Base-by-base conservation (phyloP, 2,113 vertebrate genomes). In the Helogale parvula region DNA sequence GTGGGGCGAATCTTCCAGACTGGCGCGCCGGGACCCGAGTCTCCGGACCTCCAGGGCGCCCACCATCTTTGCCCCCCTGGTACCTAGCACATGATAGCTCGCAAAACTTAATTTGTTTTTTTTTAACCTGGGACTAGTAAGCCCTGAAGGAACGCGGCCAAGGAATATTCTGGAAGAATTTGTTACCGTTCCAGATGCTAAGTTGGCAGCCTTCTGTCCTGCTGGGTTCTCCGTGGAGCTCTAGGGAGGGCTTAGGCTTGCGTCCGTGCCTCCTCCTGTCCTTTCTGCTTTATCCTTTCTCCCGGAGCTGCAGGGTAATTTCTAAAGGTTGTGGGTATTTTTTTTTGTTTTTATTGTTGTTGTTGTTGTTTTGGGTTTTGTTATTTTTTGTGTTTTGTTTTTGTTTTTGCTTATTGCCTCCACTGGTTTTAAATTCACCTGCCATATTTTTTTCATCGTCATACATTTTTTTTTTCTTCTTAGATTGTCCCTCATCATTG, bases 191-290 rank as follows among this genome's bases (percentile, higher is more conserved):
- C 23, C 29, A 17, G 3, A 52, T 41, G 45, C 19, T 16, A 21
- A 4, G 54, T 23, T 21, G 31, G 33, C 25, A 0, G 38, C 4
- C 16, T 9, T 66, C 8, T 87, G 7, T 6, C 25, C 15, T 6
- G n/a, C 47, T 63, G 3, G 4, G 57, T 35, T 54, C 79, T 80
- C 21, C 7, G 4, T 47, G 54, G 25, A 35, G 21, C 13, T 0
- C 5, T 52, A 79, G 7, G 11, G n/a, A 25, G 7, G 4, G n/a
- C 38, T 7, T 33, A 13, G 74, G 9, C 35, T 47, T 14, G n/a
- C 77, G 5, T 15, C 8, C 1, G 3, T 1, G 31, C 60, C 71
- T 19, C 47, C 0, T 29, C 47, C 60, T 57, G 3, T 29, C 0
- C 16, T 29, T 11, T 41, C 25, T 10, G 13, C 87, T 35, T 41